These are phyloP conservation scores for Nebria ingens DNA, from an alignment of 1,140 invertebrate genomes.

Conservation along the genomic window DNA sequence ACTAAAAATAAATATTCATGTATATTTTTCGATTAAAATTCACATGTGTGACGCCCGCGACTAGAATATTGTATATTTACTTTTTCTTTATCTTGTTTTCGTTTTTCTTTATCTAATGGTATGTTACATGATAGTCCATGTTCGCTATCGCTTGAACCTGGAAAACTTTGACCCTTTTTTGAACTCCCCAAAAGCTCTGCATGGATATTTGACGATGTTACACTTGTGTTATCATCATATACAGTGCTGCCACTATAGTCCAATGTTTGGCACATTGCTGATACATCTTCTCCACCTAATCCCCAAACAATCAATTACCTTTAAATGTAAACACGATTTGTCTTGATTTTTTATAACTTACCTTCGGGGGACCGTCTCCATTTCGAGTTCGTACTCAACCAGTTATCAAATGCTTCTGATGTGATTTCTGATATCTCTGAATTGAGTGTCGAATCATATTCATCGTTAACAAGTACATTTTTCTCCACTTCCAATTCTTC, in stretches of 20 bases:
- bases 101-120: conserved; percentile 34
- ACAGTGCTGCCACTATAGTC: conserved; percentile 43
- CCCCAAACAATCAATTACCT: neutral
- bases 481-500: conserved; percentile 26
- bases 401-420: conserved; percentile 44
- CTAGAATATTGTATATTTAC: conserved; percentile 21
- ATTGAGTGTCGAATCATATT: conserved; percentile 36
- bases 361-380: conserved; percentile 51
- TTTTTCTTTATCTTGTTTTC: conserved; percentile 47
- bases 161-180: conserved; percentile 37
- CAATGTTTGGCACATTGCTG: conserved; percentile 35
- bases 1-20: conserved; percentile 29
- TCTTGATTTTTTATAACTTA: conserved; percentile 10
- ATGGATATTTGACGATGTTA: conserved; percentile 46
- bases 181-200: conserved; percentile 40
- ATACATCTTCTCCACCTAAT: conserved; percentile 42
- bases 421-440: conserved; percentile 39
- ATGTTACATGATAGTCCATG: conserved; percentile 21
- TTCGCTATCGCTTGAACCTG: conserved; percentile 33
- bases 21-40: too few species aligned
- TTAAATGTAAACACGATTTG: neutral
- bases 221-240: conserved; percentile 36
- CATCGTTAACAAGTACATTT: conserved; percentile 30
- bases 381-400: conserved; percentile 43
- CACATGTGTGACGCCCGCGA: too few species aligned